Conservation (phyloP, 2,113 vertebrate species). For the Aegypius monachus region DNA sequence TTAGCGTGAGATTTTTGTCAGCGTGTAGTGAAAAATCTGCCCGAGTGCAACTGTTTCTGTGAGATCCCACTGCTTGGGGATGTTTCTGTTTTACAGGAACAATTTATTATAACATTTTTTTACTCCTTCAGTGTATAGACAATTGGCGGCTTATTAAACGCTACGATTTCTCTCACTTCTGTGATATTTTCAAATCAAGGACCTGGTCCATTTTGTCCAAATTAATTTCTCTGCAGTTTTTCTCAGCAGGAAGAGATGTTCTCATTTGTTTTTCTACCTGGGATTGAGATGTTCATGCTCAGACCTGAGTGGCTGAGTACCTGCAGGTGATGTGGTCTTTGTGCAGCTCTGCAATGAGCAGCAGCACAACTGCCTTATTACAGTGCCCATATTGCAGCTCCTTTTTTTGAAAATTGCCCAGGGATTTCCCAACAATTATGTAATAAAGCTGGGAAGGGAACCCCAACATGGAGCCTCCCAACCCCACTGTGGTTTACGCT, state of each 20-base stretch:
- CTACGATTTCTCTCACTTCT: not conserved
- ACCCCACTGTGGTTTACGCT: fast-evolving
- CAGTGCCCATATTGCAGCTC: not conserved
- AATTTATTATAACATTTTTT: not conserved
- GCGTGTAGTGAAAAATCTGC: not conserved
- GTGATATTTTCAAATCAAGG: not conserved
- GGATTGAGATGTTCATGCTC: not conserved
- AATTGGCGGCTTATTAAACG: not conserved
- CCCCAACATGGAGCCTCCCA: fast-evolving
- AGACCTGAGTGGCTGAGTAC: fast-evolving
- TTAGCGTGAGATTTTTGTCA: not conserved
- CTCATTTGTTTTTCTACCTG: not conserved
- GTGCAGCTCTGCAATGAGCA: not conserved
- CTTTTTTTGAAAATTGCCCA: not conserved
- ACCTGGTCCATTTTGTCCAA: not conserved
- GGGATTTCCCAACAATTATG: not conserved
- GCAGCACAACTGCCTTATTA: fast-evolving
- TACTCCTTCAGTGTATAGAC: not conserved
- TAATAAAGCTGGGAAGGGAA: not conserved
- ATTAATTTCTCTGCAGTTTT: not conserved
- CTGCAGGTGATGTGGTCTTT: fast-evolving
- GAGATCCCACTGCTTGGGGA: not conserved
- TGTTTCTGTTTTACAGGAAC: not conserved
- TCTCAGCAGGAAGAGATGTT: not conserved
- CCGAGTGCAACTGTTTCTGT: not conserved